A percentile compares a stretch with the other conserved stretches of the same genome.
These are phyloP conservation scores for Falcaria lacertinaria DNA, from an alignment of 2,888 invertebrate species.

Conservation along the genomic window DNA sequence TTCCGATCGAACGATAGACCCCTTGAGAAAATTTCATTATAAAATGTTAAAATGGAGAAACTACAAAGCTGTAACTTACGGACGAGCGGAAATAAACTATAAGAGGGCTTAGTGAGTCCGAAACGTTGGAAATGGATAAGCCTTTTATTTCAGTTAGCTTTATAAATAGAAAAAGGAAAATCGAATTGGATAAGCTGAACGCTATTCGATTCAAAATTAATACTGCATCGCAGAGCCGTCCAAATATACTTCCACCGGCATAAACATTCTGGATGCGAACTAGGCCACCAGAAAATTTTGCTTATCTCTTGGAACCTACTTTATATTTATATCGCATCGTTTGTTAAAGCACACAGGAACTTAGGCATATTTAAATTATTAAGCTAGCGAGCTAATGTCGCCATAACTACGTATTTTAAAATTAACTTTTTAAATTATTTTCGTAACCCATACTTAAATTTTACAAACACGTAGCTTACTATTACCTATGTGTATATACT, in stretches of 20 bases:
- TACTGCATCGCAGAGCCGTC: slow-evolving; percentile 2
- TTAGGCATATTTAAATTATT: too few relatives aligned
- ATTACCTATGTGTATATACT: too few relatives aligned
- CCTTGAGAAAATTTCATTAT: not conserved
- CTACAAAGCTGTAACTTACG: not conserved
- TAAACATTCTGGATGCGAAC: not conserved
- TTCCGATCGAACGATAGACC: not conserved
- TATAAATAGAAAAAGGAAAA: slow-evolving; percentile 37
- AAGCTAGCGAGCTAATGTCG: too few relatives aligned
- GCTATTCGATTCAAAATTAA: slow-evolving; percentile 9
- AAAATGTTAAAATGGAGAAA: not conserved
- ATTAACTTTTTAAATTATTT: too few relatives aligned
- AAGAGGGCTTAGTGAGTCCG: not conserved
- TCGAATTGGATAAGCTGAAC: slow-evolving; percentile 26
- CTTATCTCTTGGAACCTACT: too few relatives aligned
- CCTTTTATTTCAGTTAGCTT: slow-evolving; percentile 26
- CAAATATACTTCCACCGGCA: not conserved
- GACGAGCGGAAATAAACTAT: not conserved
- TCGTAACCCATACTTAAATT: too few relatives aligned
- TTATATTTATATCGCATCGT: too few relatives aligned
- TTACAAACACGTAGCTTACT: too few relatives aligned
- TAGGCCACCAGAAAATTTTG: too few relatives aligned
- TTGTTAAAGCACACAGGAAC: too few relatives aligned
- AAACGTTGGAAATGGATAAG: not conserved
- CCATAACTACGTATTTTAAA: too few relatives aligned